Conservation (phyloP, 1,140 invertebrate genomes). For the Tetragonula clypearis region DNA sequence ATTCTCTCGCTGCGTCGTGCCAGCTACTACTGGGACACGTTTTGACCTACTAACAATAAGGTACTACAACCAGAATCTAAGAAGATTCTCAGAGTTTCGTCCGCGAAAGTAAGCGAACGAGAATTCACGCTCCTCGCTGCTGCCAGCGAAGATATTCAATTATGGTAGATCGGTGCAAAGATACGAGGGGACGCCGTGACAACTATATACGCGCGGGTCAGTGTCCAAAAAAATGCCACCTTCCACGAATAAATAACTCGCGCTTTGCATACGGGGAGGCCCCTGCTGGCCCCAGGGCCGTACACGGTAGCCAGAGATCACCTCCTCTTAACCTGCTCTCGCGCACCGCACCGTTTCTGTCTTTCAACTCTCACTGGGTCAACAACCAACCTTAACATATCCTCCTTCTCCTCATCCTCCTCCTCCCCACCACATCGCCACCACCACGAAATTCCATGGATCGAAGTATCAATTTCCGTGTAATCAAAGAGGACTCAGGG, state of each 20-base stretch:
- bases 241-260: constrained; percentile 70
- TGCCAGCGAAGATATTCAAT: constrained; percentile 72
- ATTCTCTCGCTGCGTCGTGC: too few relatives aligned
- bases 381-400: not conserved
- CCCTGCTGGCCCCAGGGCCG: constrained; percentile 40
- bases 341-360: not conserved
- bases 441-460: constrained; percentile 8
- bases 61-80: too few relatives aligned
- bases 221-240: constrained; percentile 71
- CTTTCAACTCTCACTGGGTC: not conserved
- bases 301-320: constrained; percentile 5
- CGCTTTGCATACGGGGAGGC: constrained; percentile 60
- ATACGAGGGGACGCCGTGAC: constrained; percentile 69
- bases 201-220: constrained; percentile 73
- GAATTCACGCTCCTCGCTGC: constrained; percentile 3
- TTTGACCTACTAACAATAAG: too few relatives aligned
- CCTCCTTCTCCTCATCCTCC: not conserved
- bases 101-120: not conserved
- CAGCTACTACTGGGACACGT: too few relatives aligned
- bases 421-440: too few relatives aligned
- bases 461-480: constrained; percentile 36
- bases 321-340: not conserved
- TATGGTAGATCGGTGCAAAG: constrained; percentile 72
- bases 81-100: not conserved
- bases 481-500: not conserved